A percentile compares a stretch with the other conserved stretches of the same genome.
phyloP scores from a whole-genome alignment of 64 coral and sea anemone genomes.

The Acropora yongei region DNA sequence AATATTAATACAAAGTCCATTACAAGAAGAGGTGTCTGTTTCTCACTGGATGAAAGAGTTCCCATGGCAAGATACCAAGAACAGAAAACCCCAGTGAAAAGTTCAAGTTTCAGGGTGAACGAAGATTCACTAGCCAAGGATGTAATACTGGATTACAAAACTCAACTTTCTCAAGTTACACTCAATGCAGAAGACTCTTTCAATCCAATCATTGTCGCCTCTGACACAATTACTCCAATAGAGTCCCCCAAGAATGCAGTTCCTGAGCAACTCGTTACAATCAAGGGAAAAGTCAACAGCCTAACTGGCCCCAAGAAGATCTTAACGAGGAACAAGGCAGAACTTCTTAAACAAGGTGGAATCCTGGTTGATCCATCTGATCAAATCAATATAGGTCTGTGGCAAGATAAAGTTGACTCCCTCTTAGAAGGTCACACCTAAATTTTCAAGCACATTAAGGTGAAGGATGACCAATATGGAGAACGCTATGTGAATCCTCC shows the following conservation, averaged over 20 bases:
- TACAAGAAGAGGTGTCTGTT: conserved; percentile 70
- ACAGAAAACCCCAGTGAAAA: conserved; percentile 65
- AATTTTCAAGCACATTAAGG: conserved; percentile 29
- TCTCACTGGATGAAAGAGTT: conserved; percentile 54
- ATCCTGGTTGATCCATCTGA: conserved; percentile 45
- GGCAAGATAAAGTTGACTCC: conserved; percentile 22
- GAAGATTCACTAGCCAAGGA: conserved; percentile 32
- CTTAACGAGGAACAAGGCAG: conserved; percentile 8
- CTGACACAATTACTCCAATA: conserved; percentile 33
- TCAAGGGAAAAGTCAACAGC: conserved; percentile 52
- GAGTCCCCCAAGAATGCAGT: conserved; percentile 55
- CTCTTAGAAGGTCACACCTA: neutral
- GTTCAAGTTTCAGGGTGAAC: conserved; percentile 34
- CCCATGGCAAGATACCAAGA: conserved; percentile 44
- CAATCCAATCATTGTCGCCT: conserved; percentile 21
- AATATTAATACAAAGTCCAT: conserved; percentile 48
- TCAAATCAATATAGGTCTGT: no score
- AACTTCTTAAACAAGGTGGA: conserved; percentile 36
- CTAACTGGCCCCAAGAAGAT: conserved; percentile 43
- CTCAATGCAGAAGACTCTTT: conserved; percentile 45
- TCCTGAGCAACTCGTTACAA: conserved; percentile 56
- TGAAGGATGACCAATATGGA: conserved; percentile 32
- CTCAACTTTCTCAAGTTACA: conserved; percentile 15
- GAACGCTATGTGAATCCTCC: conserved; percentile 30
- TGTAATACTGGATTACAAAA: conserved; percentile 40